Base-by-base conservation (phyloP, 2,888 invertebrate genomes). In the Drosophila pullipes region DNA sequence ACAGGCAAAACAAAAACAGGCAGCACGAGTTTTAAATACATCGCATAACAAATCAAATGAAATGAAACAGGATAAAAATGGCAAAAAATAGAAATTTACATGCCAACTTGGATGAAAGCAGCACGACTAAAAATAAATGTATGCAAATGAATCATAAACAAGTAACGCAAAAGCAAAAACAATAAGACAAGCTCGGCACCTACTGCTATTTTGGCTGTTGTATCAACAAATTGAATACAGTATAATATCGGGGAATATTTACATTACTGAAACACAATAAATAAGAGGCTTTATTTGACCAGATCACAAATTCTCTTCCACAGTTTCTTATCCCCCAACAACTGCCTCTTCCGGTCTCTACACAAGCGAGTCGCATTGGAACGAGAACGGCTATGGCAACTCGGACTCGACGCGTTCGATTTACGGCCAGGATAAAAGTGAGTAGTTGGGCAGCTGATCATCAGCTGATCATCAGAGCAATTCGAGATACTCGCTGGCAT, bases 321-420 rank as follows among this genome's bases (percentile, higher is more conserved):
- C 77, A 93, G 93, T 93, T 11, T 93, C 93, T 16, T 93, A 93
- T 91, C 93, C 93, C 2, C 92, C 92, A 58, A 93, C 93, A 11
- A 93, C 93, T 9, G 73, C 89, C 28, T 83, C 82, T 2, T 69
- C 91, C 37, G 91, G 90, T 39, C 70, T 90, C 41, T 88, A 85
- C 58, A 90, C 91, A 64, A 92, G 92, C n/a, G 93, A 93, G 35
- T 77, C 89, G 33, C 89, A 89, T 70, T 92, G 92, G 91, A 61
- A 68, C 11, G 93, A 93, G 65, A 82, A 77, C 0, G 64, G 84
- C 2, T 90, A 90, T 55, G 84, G 85, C 10, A 89, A 81, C 22
- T 81, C 85, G n/a, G 91, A 93, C 67, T 82, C 87, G 11, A 89
- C 91, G 7, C 89, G 88, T n/a, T 88, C 91, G 22, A 76, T 82